Percentiles rank a stretch among this genome's conserved stretches.
Conservation (phyloP, 2,888 invertebrate species). For the Drosophila parthenogenetica region DNA sequence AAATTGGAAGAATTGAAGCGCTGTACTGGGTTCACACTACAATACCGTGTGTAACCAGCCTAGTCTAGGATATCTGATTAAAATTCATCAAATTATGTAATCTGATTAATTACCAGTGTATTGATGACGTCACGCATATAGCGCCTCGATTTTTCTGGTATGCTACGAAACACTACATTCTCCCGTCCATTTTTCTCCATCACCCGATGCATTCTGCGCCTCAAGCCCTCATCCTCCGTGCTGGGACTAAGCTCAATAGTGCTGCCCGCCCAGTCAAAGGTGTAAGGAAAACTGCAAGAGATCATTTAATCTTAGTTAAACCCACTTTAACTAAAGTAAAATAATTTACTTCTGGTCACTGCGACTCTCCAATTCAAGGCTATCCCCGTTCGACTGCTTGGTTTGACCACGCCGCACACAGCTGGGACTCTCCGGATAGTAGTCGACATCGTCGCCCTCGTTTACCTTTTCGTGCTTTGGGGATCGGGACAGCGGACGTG, state of each 20-base stretch:
- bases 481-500: conserved; percentile 77
- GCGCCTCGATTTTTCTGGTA: conserved; percentile 89
- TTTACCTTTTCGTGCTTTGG: conserved; percentile 83
- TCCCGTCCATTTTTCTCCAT: conserved; percentile 84
- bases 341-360: conserved; percentile 78
- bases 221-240: conserved; percentile 56
- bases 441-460: conserved; percentile 59
- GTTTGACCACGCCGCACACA: conserved; percentile 62
- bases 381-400: conserved; percentile 31
- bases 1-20: too few relatives aligned
- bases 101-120: conserved; percentile 89
- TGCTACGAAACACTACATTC: conserved; percentile 81
- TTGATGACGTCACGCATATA: conserved; percentile 94
- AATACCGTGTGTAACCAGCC: too few relatives aligned
- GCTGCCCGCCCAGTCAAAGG: conserved; percentile 82
- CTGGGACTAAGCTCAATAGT: conserved; percentile 80
- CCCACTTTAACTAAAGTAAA: not conserved
- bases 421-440: conserved; percentile 81
- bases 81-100: not conserved
- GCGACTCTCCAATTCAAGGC: conserved; percentile 64
- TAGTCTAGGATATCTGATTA: too few relatives aligned
- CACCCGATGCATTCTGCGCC: conserved; percentile 75
- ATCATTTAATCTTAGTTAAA: not conserved
- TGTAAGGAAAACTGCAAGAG: conserved; percentile 67
- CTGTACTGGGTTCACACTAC: conserved; percentile 31